Evolutionary conservation across 2,888 invertebrate species (phyloP), one percentile per base, ranked within the genome.

Genomic region (Coleophora deauratella): DNA sequence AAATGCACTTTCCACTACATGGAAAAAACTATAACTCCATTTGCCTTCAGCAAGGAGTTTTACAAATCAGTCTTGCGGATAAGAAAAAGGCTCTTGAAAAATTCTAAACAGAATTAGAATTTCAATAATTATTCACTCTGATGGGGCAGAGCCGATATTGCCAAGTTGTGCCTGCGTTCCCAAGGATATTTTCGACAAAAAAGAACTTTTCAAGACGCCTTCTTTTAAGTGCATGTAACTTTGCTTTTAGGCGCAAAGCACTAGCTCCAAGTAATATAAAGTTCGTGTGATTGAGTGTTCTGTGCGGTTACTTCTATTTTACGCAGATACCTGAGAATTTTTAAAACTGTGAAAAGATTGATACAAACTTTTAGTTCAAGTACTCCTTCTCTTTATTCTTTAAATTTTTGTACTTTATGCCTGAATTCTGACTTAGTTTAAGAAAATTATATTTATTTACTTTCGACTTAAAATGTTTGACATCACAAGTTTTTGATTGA

Each of bases 171-270:
- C 54, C 55, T 57, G 59, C 58, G 59, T 67, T 66, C 54, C 49
- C 59, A 66, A 68, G 63, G 67, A 62, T 55, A 54, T 62, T 65
- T 62, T 60, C 50, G 49, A 52, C 45, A 37, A 46, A 54, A 68
- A 73, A 21, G 21, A 56, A 46, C 63, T 71, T 75, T 74, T 66
- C 66, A 66, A 70, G 64, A 60, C 60, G 59, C 57, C 56, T 61
- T 54, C 59, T 61, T 70, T 71, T 66, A 64, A 70, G 66, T 67
- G 66, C 66, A 70, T 68, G 66, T 66, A 73, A 76, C 74, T 76
- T 78, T 70, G 54, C 71, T 72, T 69, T 74, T 66, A 72, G 51
- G 59, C 49, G 40, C 46, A 41, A 51, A 57, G 53, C 49, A 54
- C 50, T 52, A 55, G 54, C 59, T 55, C 51, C 48, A 60, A 58